These are phyloP conservation scores for Microctenopoma stevenorrisi DNA, from an alignment of 2,797 vertebrate species.

Conservation along the genomic window DNA sequence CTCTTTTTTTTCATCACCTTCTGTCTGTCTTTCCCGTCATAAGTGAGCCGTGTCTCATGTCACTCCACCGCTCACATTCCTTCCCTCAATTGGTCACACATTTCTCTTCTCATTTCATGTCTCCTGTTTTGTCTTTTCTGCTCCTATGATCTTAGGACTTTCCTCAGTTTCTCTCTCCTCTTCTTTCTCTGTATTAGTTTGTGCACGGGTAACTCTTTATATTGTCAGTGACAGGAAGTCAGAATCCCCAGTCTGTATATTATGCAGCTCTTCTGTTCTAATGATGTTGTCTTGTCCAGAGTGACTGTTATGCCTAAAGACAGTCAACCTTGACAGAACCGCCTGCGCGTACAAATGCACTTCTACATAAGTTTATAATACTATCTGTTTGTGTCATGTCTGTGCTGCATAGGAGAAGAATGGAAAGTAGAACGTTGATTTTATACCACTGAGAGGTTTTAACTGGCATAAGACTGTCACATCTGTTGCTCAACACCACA, in stretches of 20 bases:
- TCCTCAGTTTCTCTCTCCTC: slow-evolving; percentile 10
- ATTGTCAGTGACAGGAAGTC: slow-evolving; percentile 43
- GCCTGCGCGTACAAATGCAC: slow-evolving; percentile 34
- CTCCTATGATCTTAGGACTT: slow-evolving; percentile 14
- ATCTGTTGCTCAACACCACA: slow-evolving; percentile 26
- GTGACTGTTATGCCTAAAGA: slow-evolving; percentile 62
- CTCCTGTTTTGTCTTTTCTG: slow-evolving; percentile 4
- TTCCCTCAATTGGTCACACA: slow-evolving; percentile 38
- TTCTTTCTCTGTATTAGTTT: slow-evolving; percentile 40
- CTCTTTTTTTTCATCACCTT: slow-evolving; percentile 48
- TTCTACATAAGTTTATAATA: slow-evolving; percentile 22
- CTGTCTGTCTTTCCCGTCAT: slow-evolving; percentile 14
- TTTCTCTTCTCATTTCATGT: slow-evolving; percentile 21
- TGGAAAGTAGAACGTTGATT: slow-evolving; percentile 47
- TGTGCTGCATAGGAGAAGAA: slow-evolving; percentile 7
- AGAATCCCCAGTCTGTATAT: slow-evolving; percentile 40
- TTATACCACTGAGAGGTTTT: slow-evolving; percentile 51
- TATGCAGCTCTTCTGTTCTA: slow-evolving; percentile 73
- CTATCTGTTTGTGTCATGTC: slow-evolving; percentile 25
- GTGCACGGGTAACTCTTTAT: slow-evolving; percentile 50
- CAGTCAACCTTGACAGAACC: slow-evolving; percentile 65
- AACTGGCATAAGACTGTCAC: slow-evolving; percentile 70
- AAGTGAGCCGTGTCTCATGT: slow-evolving; percentile 21
- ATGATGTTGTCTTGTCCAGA: slow-evolving; percentile 70
- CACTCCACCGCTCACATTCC: slow-evolving; percentile 37